Conservation (phyloP, 2,113 vertebrate genomes). For the Tympanuchus pallidicinctus region DNA sequence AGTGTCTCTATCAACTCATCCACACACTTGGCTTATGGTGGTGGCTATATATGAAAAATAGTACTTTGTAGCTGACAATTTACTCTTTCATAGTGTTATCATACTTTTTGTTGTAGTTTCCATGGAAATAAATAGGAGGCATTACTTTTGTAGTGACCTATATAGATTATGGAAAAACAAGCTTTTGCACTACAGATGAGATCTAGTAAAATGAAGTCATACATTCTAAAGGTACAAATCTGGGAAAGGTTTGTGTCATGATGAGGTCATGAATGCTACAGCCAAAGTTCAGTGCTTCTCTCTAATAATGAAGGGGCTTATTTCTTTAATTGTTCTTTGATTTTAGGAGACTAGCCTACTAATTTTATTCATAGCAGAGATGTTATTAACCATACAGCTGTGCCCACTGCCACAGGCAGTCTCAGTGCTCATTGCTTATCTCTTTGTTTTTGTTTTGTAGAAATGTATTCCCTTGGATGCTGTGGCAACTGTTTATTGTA, state of each 20-base stretch:
- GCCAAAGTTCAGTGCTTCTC: background rate
- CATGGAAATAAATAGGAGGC: background rate
- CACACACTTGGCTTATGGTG: background rate
- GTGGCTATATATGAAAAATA: background rate
- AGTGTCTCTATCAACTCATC: background rate
- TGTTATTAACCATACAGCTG: conserved; percentile 38
- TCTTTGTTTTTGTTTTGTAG: conserved; percentile 44
- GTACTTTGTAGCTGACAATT: background rate
- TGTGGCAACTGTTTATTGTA: conserved; percentile 65
- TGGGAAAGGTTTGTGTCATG: background rate
- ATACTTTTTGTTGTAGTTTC: background rate
- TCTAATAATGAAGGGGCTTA: background rate
- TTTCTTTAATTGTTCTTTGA: conserved; percentile 46
- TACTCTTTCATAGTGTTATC: no score
- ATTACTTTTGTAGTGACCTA: background rate
- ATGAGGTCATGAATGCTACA: background rate
- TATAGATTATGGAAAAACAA: background rate
- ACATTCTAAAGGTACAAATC: background rate
- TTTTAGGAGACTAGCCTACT: conserved; percentile 42
- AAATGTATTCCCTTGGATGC: conserved; percentile 58
- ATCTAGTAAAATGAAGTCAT: background rate
- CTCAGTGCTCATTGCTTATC: background rate
- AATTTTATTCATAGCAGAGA: conserved; percentile 49
- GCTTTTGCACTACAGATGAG: background rate
- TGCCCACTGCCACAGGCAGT: conserved; percentile 41